Base-by-base conservation (phyloP, 2,797 vertebrate genomes). In the Gymnoscopelus braueri region DNA sequence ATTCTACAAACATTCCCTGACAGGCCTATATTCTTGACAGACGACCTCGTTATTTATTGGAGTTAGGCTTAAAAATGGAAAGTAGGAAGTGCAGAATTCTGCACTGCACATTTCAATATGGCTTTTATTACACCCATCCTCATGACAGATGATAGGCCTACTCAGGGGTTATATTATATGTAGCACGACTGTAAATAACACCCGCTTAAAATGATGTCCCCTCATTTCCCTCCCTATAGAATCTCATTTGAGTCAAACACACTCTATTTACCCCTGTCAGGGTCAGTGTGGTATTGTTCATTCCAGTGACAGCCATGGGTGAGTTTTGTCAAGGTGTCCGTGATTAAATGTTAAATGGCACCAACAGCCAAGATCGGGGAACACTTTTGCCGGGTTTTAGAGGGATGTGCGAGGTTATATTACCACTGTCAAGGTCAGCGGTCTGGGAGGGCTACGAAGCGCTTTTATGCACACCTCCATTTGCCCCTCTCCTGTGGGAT, bases 401-500 rank as follows among this genome's bases (percentile, higher is more conserved):
- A 59, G 10, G 67, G 60, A 86, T 63, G 64, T 69, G 78, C 29
- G 65, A 74, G 76, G 72, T 88, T 83, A 85, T 73, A 79, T 85
- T 83, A 89, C 84, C 0, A 13, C 23, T 52, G 82, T 87, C 87
- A 91, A 91, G 88, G 91, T 90, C 83, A 74, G 69, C 6, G 4
- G 67, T 78, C 79, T 81, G 73, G 85, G 68, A 78, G 68, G 65
- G 23, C 44, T 61, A 81, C 65, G 71, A 75, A 83, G 81, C 76
- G 64, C 76, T 83, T 88, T 74, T 81, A 84, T 77, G 74, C 77
- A 72, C 74, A 60, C 78, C 70, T 89, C 77, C 65, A 71, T 84
- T 83, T 79, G 64, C 58, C 67, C 8, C 51, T 48, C 47, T 88
- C 88, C 77, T 72, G 10, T 48, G 80, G 87, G 85, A 87, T 83